Conservation (phyloP, 2,797 vertebrate species). For the Catamblyrhynchus diadema region DNA sequence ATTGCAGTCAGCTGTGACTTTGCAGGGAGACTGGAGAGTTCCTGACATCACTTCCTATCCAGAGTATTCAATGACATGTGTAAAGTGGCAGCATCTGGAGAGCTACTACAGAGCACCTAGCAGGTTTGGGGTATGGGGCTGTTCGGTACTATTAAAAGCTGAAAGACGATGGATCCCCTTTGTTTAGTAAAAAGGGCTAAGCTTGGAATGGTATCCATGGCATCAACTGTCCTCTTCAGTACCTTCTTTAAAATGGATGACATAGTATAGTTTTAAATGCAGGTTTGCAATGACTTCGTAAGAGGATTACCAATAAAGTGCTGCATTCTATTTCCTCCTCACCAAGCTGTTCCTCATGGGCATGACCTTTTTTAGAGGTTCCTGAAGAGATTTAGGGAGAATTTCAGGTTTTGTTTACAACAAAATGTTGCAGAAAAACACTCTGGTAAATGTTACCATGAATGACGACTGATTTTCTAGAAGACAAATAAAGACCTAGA, state of each 20-base stretch:
- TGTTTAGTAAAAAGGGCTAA: neutral
- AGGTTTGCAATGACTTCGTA: neutral
- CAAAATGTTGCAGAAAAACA: neutral
- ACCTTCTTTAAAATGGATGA: neutral
- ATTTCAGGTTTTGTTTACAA: neutral
- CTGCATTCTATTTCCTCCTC: neutral
- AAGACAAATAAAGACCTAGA: neutral
- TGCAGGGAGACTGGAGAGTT: neutral
- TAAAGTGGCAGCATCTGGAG: neutral
- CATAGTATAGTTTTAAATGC: neutral
- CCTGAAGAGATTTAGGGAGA: neutral
- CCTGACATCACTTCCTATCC: neutral
- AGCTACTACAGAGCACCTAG: neutral
- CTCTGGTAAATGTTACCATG: neutral
- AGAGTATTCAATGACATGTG: neutral
- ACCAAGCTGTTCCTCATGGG: neutral
- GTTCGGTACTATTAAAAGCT: neutral
- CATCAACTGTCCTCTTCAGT: neutral
- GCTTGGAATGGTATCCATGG: neutral
- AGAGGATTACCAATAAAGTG: neutral
- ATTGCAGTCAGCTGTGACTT: neutral
- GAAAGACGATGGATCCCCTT: neutral
- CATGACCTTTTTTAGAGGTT: neutral
- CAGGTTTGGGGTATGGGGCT: fast-evolving
- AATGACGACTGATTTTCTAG: neutral